Base-by-base conservation (phyloP, 2,888 invertebrate species). In the Strigamia crassipes region DNA sequence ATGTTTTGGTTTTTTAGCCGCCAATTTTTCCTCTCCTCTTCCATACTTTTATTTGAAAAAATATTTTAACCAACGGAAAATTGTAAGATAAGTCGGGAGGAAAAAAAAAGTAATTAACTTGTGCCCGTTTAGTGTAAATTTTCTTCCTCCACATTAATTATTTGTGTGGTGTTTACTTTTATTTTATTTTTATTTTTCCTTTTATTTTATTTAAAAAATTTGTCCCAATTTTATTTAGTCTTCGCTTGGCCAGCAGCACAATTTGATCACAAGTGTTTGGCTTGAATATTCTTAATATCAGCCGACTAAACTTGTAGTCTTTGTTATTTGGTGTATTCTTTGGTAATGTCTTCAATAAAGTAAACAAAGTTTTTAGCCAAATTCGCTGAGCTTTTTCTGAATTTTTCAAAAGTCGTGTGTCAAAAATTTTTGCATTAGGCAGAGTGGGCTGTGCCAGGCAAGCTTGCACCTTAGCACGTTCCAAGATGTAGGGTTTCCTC, bases 261-360 rank as follows among this genome's bases (percentile, higher is more conserved):
- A 81, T 66, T 66, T 31, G 38, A 66, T 41, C 34, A 38, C 34
- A 81, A 66, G 38, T 61, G 73, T 81, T 81, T 66, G 81, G 81
- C 81, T 81, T 18, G 56, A 80, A 21, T 27, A 73, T 73, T 73
- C 31, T 73, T 31, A 80, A 46, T 80, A 66, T 66, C 61, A 66
- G 38, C 73, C 42, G 61, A 66, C 61, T 31, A 81, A 81, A 81
- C 81, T 80, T 81, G 81, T 81, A 81, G 81, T 81, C 80, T 80
- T 73, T 78, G 79, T 80, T 73, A 81, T 81, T 81, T 81, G 81
- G 81, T 81, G 81, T 81, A 81, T 66, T 81, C 81, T 66, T 81
- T 81, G 66, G 81, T 81, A 81, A 81, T 81, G 81, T 81, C 81
- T 38, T 81, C 66, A 73, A 81, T 81, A 81, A 81, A 81, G 61